These are phyloP conservation scores for Galleria mellonella DNA, from an alignment of 1,140 invertebrate genomes.

Conservation along the genomic window DNA sequence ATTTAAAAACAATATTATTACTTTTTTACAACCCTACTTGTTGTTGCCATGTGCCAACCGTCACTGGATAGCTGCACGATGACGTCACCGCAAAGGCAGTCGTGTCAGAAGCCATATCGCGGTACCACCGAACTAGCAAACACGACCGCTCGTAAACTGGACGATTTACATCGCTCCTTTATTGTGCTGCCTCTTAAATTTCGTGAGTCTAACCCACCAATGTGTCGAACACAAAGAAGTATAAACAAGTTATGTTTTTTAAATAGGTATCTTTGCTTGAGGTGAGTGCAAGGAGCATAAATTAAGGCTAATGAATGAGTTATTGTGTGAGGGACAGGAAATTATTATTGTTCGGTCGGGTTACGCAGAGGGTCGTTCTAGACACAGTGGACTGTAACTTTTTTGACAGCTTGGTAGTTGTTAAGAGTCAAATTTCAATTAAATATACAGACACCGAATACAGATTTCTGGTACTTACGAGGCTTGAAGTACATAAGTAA, in stretches of 20 bases:
- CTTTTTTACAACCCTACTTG: neutral
- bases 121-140: constrained; percentile 22
- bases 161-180: constrained; percentile 35
- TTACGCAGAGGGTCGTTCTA: constrained; percentile 24
- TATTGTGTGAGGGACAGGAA: constrained; percentile 65
- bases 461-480: too few relatives aligned
- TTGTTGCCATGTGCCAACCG: constrained; percentile 12
- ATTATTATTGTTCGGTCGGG: constrained; percentile 58
- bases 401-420: too few relatives aligned
- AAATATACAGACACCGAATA: too few relatives aligned
- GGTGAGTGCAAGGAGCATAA: constrained; percentile 62
- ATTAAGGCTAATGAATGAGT: constrained; percentile 72
- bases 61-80: constrained; percentile 31
- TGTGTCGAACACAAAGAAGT: constrained; percentile 19
- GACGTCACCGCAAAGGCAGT: constrained; percentile 58
- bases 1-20: neutral
- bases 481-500: too few relatives aligned
- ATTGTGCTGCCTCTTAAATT: constrained; percentile 26
- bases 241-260: constrained; percentile 15
- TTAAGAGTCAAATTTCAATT: too few relatives aligned
- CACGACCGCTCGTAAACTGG: constrained; percentile 18
- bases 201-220: constrained; percentile 19
- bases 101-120: constrained; percentile 55
- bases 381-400: constrained; percentile 10
- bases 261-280: constrained; percentile 31